Conservation (phyloP, 1,140 invertebrate species). For the Conopomorpha cramerella region DNA sequence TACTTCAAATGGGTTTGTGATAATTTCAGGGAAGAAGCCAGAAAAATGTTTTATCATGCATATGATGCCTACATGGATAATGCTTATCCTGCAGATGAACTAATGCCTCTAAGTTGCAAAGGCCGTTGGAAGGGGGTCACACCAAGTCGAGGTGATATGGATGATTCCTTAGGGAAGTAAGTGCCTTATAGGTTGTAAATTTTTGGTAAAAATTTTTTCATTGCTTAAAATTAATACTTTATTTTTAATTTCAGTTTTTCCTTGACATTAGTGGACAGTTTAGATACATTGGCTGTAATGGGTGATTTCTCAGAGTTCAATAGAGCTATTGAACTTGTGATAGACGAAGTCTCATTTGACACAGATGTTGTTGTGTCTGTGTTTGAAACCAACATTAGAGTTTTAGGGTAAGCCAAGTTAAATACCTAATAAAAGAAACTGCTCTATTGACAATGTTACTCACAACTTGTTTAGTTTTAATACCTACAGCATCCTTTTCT, state of each 20-base stretch:
- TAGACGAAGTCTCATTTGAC: slow-evolving; percentile 88
- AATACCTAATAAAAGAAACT: too few species aligned
- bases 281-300: slow-evolving; percentile 92
- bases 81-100: slow-evolving; percentile 97
- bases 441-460: too few species aligned
- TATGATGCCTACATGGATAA: slow-evolving; percentile 96
- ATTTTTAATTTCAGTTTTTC: slow-evolving; percentile 83
- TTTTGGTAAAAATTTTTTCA: too few species aligned
- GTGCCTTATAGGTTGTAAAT: too few species aligned
- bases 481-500: too few species aligned
- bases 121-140: slow-evolving; percentile 87
- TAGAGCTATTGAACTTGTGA: slow-evolving; percentile 83
- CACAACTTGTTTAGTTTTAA: too few species aligned
- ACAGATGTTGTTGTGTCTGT: slow-evolving; percentile 95
- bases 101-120: slow-evolving; percentile 96
- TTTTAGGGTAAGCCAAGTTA: slow-evolving; percentile 87
- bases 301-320: slow-evolving; percentile 96
- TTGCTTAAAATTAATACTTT: slow-evolving; percentile 2
- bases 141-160: slow-evolving; percentile 90
- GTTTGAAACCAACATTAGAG: slow-evolving; percentile 97
- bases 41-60: slow-evolving; percentile 98
- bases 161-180: slow-evolving; percentile 96
- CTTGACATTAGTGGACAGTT: slow-evolving; percentile 90
- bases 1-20: slow-evolving; percentile 4
- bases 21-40: slow-evolving; percentile 76